These are phyloP conservation scores for Andrena flavipes DNA, from an alignment of 2,888 invertebrate species.

Conservation along the genomic window DNA sequence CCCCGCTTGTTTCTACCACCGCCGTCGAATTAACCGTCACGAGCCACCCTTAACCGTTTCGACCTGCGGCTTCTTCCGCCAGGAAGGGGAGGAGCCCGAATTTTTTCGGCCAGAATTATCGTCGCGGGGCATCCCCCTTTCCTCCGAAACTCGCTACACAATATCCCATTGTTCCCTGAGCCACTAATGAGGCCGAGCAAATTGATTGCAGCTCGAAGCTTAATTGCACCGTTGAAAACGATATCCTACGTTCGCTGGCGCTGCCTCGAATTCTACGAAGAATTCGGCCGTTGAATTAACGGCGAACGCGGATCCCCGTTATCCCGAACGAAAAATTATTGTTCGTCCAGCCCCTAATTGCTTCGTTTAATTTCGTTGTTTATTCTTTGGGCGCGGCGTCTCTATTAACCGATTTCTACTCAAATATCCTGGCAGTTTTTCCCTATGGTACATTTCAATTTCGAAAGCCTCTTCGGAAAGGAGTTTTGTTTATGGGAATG, in stretches of 20 bases:
- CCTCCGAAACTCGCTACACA: conserved; percentile 26
- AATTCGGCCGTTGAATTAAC: conserved; percentile 33
- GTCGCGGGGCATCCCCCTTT: not conserved
- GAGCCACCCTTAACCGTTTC: conserved; percentile 13
- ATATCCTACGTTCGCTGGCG: conserved; percentile 3
- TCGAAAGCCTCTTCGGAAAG: too few relatives aligned
- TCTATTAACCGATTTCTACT: not conserved
- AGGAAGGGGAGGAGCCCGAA: conserved; percentile 11
- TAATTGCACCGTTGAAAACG: conserved; percentile 47
- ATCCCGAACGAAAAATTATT: not conserved
- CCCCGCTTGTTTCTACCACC: conserved; percentile 27
- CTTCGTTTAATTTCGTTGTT: not conserved
- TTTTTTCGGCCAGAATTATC: conserved; percentile 33
- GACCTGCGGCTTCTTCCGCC: conserved; percentile 26
- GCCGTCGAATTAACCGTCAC: conserved; percentile 24
- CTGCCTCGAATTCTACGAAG: conserved; percentile 23
- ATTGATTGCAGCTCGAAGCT: conserved; percentile 43
- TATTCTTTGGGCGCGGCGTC: not conserved
- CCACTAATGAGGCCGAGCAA: conserved; percentile 51
- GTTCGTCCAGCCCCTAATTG: conserved; percentile 10
- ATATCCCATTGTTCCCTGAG: conserved; percentile 34
- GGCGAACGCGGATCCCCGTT: not conserved
- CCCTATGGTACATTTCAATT: not conserved
- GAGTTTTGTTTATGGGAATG: too few relatives aligned
- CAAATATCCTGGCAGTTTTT: not conserved